These are phyloP conservation scores for Pelosia muscerda DNA, from an alignment of 2,888 invertebrate species.

Conservation along the genomic window DNA sequence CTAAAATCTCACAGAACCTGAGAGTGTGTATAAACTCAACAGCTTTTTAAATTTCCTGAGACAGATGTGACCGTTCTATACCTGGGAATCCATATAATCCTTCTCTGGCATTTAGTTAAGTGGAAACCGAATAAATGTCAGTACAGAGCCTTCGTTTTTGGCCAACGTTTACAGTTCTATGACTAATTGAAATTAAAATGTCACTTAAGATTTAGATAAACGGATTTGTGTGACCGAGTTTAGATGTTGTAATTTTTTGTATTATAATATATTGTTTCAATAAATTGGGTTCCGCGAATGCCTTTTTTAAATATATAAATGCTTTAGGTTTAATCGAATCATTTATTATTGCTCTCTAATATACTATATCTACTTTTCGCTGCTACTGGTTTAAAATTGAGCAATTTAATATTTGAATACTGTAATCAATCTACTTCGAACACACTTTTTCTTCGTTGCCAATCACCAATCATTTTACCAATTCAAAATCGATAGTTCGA, in stretches of 20 bases:
- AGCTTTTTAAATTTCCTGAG: constrained; percentile 48
- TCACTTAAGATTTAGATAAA: constrained; percentile 75
- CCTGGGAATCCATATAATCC: constrained; percentile 69
- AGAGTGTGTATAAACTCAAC: constrained; percentile 34
- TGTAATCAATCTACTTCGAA: constrained; percentile 47
- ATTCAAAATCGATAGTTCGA: constrained; percentile 49
- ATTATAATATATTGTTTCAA: constrained; percentile 21
- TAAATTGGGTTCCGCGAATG: neutral
- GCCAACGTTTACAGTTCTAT: constrained; percentile 58
- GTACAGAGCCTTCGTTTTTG: constrained; percentile 48
- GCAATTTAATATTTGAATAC: constrained; percentile 40
- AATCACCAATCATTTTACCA: constrained; percentile 49
- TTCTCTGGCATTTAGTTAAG: constrained; percentile 73
- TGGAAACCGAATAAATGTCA: constrained; percentile 72
- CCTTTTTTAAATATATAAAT: neutral
- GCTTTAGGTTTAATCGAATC: constrained; percentile 26
- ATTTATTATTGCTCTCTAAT: constrained; percentile 24
- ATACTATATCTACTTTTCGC: constrained; percentile 18
- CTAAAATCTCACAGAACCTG: neutral
- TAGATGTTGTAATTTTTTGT: constrained; percentile 29
- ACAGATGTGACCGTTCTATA: constrained; percentile 55
- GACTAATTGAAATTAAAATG: constrained; percentile 74
- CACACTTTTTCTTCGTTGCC: constrained; percentile 39
- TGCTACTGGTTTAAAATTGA: constrained; percentile 33
- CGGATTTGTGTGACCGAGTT: constrained; percentile 49